Base-by-base conservation (phyloP, 2,888 invertebrate species). In the Tryphoninae sp. region DNA sequence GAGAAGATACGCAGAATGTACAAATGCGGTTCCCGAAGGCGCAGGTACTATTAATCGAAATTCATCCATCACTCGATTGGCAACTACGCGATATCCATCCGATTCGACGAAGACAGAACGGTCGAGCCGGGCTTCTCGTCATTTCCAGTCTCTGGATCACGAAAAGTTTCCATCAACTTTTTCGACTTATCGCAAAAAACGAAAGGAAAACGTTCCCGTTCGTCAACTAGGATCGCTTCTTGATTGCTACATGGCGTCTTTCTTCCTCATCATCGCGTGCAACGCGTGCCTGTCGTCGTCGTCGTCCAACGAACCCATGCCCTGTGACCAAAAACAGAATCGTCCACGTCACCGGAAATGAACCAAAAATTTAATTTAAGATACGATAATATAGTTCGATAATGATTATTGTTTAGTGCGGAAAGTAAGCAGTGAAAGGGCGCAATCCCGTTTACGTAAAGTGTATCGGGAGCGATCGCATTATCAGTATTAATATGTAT, bases 1-100 rank as follows among this genome's bases (percentile, higher is more conserved):
- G 93, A 93, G 83, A 97, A 97, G 91, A 92, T 97, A 13, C 95
- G 95, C 86, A 92, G 93, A 78, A 96, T 97, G 96, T 97, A 97
- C 90, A 94, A 94, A 64, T 96, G 96, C 88, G 87, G 85, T 33
- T 84, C 84, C 51, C 73, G 78, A 40, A 81, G 75, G 65, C 79
- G 83, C 16, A 81, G 81, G 55, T 77, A 67, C 73, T n/a, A 84
- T 59, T 84, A 55, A 53, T 62, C 45, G 42, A 58, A 13, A 53
- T 65, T 55, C 42, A 13, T 55, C 45, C 4, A 22, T 22, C 22
- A 45, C 67, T 59, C 58, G 76, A 68, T 13, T 42, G 61, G 26
- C 64, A 61, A 61, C 16, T 16, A 53, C 22, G 45, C 45, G 59
- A 42, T 22, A 64, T 9, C 19, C 64, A 19, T 22, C 9, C 9